Evolutionary conservation across 2,113 vertebrate genomes (phyloP).

Genomic region (Phoxinus phoxinus): DNA sequence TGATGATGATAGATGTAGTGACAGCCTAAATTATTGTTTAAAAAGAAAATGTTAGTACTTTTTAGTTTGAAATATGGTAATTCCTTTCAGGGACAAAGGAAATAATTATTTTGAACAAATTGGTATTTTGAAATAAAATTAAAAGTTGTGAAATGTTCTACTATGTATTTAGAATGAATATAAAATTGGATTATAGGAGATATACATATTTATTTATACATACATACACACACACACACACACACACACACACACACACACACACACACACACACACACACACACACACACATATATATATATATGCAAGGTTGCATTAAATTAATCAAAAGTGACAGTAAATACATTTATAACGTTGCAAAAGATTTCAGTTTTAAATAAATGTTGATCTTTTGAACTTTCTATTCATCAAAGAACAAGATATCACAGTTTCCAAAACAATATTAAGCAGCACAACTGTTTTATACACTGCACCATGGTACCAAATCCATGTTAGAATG

Average conservation of each 20-base stretch:
- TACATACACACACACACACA: too few species aligned
- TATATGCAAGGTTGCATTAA: background rate
- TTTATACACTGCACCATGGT: background rate
- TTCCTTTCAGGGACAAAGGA: background rate
- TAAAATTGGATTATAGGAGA: background rate
- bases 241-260: too few species aligned
- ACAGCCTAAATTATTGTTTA: background rate
- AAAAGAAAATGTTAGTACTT: background rate
- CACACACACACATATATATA: too few species aligned
- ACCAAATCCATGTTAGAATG: background rate
- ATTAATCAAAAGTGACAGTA: too few species aligned
- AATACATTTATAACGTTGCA: background rate
- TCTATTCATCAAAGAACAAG: background rate
- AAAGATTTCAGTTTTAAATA: background rate
- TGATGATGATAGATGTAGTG: slow-evolving; percentile 4
- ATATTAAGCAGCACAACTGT: background rate
- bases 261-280: too few species aligned
- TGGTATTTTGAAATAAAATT: background rate
- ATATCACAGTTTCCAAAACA: background rate
- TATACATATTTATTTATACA: background rate
- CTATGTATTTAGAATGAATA: background rate
- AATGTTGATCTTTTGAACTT: background rate
- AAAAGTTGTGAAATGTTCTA: background rate
- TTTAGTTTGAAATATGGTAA: background rate
- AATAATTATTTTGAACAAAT: background rate